These are phyloP conservation scores for Danio albolineatus DNA, from an alignment of 2,797 vertebrate genomes.

Conservation along the genomic window DNA sequence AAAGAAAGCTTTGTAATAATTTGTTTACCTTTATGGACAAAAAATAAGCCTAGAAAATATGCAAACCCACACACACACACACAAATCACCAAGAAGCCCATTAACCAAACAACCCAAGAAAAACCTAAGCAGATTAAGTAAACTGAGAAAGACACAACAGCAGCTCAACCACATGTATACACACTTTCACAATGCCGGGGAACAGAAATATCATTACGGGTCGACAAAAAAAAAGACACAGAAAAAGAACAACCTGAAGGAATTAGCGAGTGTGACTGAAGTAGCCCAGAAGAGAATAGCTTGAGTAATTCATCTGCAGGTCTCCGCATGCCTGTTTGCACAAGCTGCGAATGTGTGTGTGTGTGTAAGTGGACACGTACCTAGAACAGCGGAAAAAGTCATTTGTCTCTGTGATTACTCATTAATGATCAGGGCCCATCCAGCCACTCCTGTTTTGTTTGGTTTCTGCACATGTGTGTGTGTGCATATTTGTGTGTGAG, in stretches of 20 bases:
- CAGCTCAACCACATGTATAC: slow-evolving; percentile 15
- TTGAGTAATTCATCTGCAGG: slow-evolving; percentile 50
- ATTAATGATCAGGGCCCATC: slow-evolving; percentile 63
- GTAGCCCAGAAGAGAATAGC: slow-evolving; percentile 33
- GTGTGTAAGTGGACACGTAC: slow-evolving; percentile 48
- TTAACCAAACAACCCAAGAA: slow-evolving; percentile 11
- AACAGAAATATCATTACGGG: slow-evolving; percentile 29
- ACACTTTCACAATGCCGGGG: slow-evolving; percentile 23
- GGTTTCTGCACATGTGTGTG: slow-evolving; percentile 50
- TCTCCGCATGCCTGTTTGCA: slow-evolving; percentile 51
- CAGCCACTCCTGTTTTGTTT: slow-evolving; percentile 60
- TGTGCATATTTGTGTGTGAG: slow-evolving; percentile 53
- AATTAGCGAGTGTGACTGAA: slow-evolving; percentile 19
- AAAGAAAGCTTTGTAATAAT: not conserved
- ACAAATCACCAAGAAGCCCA: not conserved
- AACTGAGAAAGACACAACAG: slow-evolving; percentile 19
- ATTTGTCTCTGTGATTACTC: slow-evolving; percentile 63
- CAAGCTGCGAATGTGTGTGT: slow-evolving; percentile 42
- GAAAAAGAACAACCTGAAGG: slow-evolving; percentile 19
- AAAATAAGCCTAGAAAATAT: slow-evolving; percentile 15
- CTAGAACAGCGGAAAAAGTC: slow-evolving; percentile 57
- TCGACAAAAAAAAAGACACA: not conserved
- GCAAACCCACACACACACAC: not conserved
- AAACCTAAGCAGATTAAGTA: slow-evolving; percentile 3
- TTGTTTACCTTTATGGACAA: not conserved